Base-by-base conservation (phyloP, 2,113 vertebrate genomes). In the Gobiocypris rarus region DNA sequence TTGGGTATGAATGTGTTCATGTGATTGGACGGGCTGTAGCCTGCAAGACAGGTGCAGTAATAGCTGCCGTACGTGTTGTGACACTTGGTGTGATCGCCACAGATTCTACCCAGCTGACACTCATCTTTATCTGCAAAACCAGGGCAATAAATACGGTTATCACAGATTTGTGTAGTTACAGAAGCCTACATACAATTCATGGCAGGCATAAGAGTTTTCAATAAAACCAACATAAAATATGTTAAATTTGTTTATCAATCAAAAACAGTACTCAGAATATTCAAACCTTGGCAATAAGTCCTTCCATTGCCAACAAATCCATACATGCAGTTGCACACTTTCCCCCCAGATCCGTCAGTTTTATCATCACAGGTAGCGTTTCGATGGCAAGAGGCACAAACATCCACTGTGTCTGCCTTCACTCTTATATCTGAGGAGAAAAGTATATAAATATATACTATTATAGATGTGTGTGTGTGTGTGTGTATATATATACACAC, bases 281-380 rank as follows among this genome's bases (percentile, higher is more conserved):
- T 61, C 76, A 79, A 63, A 98, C 98, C 98, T 89, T 94, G 88
- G 90, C 98, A 99, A 17, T 92, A 90, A 0, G 92, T 96, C 86
- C 94, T 95, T 74, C 98, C 97, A 5, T 99, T 98, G 84, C 98
- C 98, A 67, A 96, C 93, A 89, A 98, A 98, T 75, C 98, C 98
- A 2, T 96, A 98, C 88, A 96, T 97, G 92, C 98, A 99, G 87
- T 96, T 95, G 61, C 98, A 99, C 74, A 95, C 90, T 78, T 95
- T 96, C 61, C 94, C 94, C 89, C 92, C 96, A 24, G 94, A 95
- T 22, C 94, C 92, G 2, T 95, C 93, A 0, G 14, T 2, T 85
- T 90, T 95, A 75, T 96, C 87, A 0, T 94, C 94, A 88, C 98
- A 99, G 0, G 94, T 97, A 84, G 98, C 97, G 6, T 96, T 93